Percentiles rank a stretch among this genome's conserved stretches.
These are phyloP conservation scores for Acanthornis magna DNA, from an alignment of 2,797 vertebrate species.

Conservation along the genomic window DNA sequence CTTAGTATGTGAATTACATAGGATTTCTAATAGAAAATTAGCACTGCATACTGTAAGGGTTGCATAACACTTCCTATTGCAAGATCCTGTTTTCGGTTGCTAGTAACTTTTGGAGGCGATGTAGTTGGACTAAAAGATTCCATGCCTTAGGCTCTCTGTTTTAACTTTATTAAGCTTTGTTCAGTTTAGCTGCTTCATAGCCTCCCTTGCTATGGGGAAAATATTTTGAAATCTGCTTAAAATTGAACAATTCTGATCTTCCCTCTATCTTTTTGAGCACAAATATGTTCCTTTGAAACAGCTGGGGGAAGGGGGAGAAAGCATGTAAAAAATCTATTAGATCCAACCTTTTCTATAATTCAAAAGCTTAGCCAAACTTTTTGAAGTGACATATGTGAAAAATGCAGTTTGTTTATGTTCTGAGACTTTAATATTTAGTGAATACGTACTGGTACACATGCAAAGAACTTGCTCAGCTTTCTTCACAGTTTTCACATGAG, in stretches of 20 bases:
- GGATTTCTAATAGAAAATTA: not conserved
- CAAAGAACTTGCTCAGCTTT: not conserved
- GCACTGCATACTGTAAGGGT: not conserved
- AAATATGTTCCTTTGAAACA: not conserved
- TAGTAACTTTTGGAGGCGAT: not conserved
- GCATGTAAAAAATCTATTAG: not conserved
- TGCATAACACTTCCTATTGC: not conserved
- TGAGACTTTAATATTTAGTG: not conserved
- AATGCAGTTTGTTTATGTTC: not conserved
- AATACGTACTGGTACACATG: not conserved
- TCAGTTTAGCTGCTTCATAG: not conserved
- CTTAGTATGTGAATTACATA: not conserved
- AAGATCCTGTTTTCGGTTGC: not conserved
- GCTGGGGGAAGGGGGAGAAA: not conserved
- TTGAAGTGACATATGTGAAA: not conserved
- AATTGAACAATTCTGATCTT: not conserved
- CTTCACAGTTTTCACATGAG: not conserved
- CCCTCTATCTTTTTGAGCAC: not conserved
- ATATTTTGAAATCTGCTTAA: not conserved
- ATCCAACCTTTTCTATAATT: not conserved
- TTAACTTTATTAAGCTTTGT: not conserved
- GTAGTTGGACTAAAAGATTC: not conserved
- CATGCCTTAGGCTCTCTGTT: not conserved
- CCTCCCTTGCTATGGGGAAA: not conserved
- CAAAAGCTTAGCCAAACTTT: not conserved